phyloP scores from a whole-genome alignment of 1,140 invertebrate species.

The Ganaspis sp. region DNA sequence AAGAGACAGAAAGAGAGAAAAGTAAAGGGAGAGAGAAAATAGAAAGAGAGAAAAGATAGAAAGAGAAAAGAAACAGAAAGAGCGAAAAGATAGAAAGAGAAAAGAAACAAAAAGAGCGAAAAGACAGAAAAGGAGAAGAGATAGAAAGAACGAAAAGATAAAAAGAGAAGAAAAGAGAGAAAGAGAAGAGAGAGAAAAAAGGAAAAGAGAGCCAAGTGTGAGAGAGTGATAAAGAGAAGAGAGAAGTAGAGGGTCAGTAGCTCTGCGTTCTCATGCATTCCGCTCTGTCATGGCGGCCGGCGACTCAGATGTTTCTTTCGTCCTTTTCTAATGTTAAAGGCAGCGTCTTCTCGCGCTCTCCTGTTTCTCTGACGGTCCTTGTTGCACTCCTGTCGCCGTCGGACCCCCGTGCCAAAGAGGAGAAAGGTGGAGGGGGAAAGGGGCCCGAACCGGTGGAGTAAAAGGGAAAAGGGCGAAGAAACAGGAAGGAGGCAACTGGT shows the following conservation, averaged over 20 bases:
- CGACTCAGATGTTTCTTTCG: constrained; percentile 61
- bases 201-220: constrained; percentile 38
- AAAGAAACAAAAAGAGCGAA: too few species aligned
- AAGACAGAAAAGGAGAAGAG: too few species aligned
- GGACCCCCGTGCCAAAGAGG: constrained; percentile 37
- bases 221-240: constrained; percentile 41
- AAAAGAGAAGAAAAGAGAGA: too few species aligned
- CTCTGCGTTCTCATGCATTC: constrained; percentile 75
- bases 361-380: constrained; percentile 43
- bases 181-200: too few species aligned
- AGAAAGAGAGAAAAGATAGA: too few species aligned
- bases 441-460: not conserved
- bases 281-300: constrained; percentile 70
- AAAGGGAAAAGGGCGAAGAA: constrained; percentile 32
- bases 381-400: constrained; percentile 33
- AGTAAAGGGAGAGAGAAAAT: too few species aligned
- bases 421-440: not conserved
- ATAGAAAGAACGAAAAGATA: too few species aligned
- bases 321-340: constrained; percentile 20
- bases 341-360: constrained; percentile 34
- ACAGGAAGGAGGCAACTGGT: constrained; percentile 43
- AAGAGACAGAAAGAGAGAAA: constrained; percentile 43
- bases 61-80: constrained; percentile 37
- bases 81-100: constrained; percentile 22
- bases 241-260: constrained; percentile 66